Evolutionary conservation across 1,140 invertebrate species (phyloP).

Genomic region (Orchesella cincta): DNA sequence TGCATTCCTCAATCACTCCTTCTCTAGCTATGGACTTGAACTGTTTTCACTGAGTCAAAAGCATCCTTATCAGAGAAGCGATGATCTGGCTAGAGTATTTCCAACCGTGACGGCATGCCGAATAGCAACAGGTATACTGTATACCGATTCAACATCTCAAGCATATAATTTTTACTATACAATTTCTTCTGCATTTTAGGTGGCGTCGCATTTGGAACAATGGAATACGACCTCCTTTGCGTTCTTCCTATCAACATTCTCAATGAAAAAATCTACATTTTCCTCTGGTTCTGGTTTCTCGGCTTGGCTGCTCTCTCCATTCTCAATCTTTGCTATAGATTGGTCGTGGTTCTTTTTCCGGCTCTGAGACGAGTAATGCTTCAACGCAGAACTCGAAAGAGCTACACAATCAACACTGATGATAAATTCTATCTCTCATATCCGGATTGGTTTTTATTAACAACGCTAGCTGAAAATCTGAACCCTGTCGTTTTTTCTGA

Average conservation of each 20-base stretch:
- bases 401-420: not conserved
- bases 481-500: not conserved
- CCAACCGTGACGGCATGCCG: constrained; percentile 27
- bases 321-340: constrained; percentile 17
- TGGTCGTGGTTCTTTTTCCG: not conserved
- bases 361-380: not conserved
- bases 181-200: too few relatives aligned
- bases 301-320: constrained; percentile 31
- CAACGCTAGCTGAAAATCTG: not conserved
- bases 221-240: constrained; percentile 38
- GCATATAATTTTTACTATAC: not conserved
- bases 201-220: not conserved
- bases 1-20: constrained; percentile 70
- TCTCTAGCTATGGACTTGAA: not conserved
- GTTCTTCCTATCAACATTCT: constrained; percentile 53
- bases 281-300: constrained; percentile 54
- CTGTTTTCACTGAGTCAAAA: constrained; percentile 57
- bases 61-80: constrained; percentile 50
- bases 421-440: not conserved
- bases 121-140: constrained; percentile 18
- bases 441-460: not conserved
- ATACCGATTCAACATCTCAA: constrained; percentile 3
- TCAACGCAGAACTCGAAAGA: not conserved
- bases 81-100: constrained; percentile 25
- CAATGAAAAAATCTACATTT: constrained; percentile 53